Conservation (phyloP, 2,888 invertebrate genomes). For the Pinctada fucata region DNA sequence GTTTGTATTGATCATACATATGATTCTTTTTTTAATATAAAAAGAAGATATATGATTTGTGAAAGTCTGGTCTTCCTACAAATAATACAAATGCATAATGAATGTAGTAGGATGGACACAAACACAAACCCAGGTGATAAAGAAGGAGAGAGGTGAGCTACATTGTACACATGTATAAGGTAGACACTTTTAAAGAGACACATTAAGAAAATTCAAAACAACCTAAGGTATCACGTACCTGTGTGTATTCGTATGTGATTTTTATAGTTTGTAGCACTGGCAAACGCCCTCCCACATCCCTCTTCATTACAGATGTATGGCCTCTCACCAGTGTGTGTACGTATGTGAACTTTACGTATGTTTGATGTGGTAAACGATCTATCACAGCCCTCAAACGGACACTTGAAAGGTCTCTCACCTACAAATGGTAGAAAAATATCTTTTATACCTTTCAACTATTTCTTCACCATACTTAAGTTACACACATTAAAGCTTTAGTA, state of each 20-base stretch:
- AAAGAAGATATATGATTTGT: too few species aligned
- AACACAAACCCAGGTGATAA: too few species aligned
- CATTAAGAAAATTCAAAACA: too few species aligned
- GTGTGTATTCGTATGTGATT: constrained; percentile 85
- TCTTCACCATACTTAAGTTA: neutral
- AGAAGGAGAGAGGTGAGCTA: too few species aligned
- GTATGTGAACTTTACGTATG: constrained; percentile 83
- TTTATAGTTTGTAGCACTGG: constrained; percentile 84
- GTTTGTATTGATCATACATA: too few species aligned
- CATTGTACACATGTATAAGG: too few species aligned
- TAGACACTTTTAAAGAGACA: too few species aligned
- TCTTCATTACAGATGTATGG: constrained; percentile 82
- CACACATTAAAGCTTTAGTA: neutral
- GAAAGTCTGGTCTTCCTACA: too few species aligned
- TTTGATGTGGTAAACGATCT: constrained; percentile 84
- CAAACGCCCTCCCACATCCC: constrained; percentile 83
- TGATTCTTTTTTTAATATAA: too few species aligned
- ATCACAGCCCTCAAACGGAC: constrained; percentile 81
- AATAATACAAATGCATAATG: too few species aligned
- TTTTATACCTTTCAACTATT: too few species aligned
- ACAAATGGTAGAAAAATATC: constrained; percentile 25
- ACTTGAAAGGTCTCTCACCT: constrained; percentile 78
- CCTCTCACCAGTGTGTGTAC: constrained; percentile 84
- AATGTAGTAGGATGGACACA: too few species aligned
- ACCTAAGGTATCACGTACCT: constrained; percentile 72